A percentile compares a stretch with the other conserved stretches of the same genome.
Evolutionary conservation across 1,140 invertebrate species (phyloP).

Genomic region (Magallana angulata): DNA sequence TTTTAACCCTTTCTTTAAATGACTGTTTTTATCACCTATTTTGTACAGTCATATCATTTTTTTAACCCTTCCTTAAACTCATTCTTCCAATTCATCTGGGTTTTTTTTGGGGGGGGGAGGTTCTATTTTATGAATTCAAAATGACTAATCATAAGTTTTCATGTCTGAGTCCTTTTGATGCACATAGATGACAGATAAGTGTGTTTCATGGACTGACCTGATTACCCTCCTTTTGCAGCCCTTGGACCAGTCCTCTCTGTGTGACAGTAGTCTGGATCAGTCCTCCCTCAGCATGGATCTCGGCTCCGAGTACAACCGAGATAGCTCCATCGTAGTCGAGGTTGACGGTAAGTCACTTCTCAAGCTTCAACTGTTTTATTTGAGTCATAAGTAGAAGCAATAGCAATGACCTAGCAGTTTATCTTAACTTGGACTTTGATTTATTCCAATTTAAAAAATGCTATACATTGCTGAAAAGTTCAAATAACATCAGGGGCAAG

Average conservation of each 20-base stretch:
- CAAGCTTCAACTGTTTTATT: too few species aligned
- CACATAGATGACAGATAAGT: too few species aligned
- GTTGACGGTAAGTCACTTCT: conserved; percentile 63
- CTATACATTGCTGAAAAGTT: too few species aligned
- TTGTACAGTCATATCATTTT: neutral
- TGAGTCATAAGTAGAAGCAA: too few species aligned
- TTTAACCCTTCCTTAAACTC: neutral
- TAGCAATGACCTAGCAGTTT: neutral
- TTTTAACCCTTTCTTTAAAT: neutral
- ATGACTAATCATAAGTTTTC: too few species aligned
- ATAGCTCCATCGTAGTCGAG: conserved; percentile 63
- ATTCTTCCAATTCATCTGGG: too few species aligned
- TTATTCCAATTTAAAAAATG: too few species aligned
- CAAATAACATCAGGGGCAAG: too few species aligned
- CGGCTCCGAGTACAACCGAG: conserved; percentile 56
- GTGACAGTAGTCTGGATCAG: conserved; percentile 67
- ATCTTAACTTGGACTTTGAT: neutral
- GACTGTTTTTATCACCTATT: too few species aligned
- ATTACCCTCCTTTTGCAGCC: conserved; percentile 10
- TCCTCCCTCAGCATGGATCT: conserved; percentile 60
- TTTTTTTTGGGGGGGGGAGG: too few species aligned
- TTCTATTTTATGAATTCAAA: too few species aligned
- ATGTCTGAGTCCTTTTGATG: too few species aligned
- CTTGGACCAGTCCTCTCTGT: conserved; percentile 61
- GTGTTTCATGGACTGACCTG: neutral